A percentile compares a stretch with the other conserved stretches of the same genome.
Evolutionary conservation across 2,888 invertebrate genomes (phyloP).

Genomic region (Caenorhabditis macrosperma): DNA sequence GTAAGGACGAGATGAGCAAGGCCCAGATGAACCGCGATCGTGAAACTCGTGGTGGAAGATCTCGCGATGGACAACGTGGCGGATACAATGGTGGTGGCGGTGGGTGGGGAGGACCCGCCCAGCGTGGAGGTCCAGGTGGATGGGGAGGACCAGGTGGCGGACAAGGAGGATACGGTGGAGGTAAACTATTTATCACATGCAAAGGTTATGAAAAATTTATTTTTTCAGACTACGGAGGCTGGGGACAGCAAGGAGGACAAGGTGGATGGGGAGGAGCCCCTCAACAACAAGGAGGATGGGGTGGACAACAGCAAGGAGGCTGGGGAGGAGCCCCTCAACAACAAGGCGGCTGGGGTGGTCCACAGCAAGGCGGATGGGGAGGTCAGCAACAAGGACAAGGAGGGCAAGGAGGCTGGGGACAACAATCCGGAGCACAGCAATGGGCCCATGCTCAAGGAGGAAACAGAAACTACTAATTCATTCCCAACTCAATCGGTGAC

Average conservation of each 20-base stretch:
- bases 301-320: constrained; percentile 54
- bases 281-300: constrained; percentile 52
- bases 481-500: background rate
- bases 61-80: constrained; percentile 47
- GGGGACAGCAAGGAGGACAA: constrained; percentile 47
- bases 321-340: constrained; percentile 61
- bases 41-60: constrained; percentile 58
- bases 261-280: constrained; percentile 57
- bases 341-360: constrained; percentile 39
- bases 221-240: constrained; percentile 46
- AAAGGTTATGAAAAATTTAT: background rate
- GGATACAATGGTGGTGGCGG: constrained; percentile 52
- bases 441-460: constrained; percentile 69
- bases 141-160: constrained; percentile 50
- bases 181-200: constrained; percentile 8
- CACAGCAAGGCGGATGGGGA: constrained; percentile 62
- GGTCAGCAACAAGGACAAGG: constrained; percentile 35
- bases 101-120: constrained; percentile 49
- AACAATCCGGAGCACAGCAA: constrained; percentile 66
- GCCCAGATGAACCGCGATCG: constrained; percentile 66
- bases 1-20: constrained; percentile 78
- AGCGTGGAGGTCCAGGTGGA: constrained; percentile 28
- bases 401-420: constrained; percentile 62
- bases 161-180: constrained; percentile 60
- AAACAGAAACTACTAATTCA: constrained; percentile 52